Conservation (phyloP, 2,888 invertebrate species). For the Rosalia funebris region DNA sequence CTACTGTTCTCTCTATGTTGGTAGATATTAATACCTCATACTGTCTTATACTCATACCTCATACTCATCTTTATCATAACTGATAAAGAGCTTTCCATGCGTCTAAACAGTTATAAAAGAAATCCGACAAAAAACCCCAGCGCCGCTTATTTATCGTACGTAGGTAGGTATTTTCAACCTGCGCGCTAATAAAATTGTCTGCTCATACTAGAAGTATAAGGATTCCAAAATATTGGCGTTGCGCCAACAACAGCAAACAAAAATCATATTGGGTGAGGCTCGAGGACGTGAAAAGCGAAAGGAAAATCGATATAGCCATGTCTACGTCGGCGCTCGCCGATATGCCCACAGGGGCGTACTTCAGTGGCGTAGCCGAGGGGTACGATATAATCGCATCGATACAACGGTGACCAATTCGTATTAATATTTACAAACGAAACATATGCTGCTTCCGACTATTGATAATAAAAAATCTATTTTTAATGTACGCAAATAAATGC, state of each 20-base stretch:
- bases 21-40: too few relatives aligned
- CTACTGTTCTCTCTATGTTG: too few relatives aligned
- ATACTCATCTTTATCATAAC: too few relatives aligned
- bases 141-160: slow-evolving; percentile 1
- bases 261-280: slow-evolving; percentile 52
- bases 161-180: slow-evolving; percentile 2
- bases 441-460: too few relatives aligned
- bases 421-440: too few relatives aligned
- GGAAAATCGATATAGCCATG: slow-evolving; percentile 49
- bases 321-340: slow-evolving; percentile 21
- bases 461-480: too few relatives aligned
- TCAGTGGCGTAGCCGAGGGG: neutral
- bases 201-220: slow-evolving; percentile 3
- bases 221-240: slow-evolving; percentile 35
- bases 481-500: too few relatives aligned
- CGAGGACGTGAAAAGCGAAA: slow-evolving; percentile 52
- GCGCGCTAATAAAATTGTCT: slow-evolving; percentile 20
- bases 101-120: too few relatives aligned
- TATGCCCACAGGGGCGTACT: neutral
- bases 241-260: slow-evolving; percentile 47
- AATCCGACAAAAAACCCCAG: neutral
- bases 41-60: too few relatives aligned
- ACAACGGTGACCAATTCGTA: too few relatives aligned
- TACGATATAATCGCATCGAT: too few relatives aligned
- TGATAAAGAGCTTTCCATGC: too few relatives aligned